Evolutionary conservation across 2,888 invertebrate genomes (phyloP).

Genomic region (Pandemis corylana): DNA sequence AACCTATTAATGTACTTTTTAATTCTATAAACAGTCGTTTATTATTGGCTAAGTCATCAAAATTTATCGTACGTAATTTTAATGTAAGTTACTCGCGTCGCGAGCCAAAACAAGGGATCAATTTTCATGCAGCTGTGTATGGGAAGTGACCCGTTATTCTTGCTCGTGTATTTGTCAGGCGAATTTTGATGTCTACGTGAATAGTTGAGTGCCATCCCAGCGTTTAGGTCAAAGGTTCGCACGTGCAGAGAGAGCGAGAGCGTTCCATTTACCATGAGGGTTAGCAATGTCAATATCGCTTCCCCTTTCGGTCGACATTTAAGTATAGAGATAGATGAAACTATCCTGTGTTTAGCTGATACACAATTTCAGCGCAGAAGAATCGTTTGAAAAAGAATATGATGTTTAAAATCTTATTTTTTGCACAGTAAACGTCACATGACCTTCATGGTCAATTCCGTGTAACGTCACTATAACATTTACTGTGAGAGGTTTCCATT

Average conservation of each 20-base stretch:
- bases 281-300: conserved; percentile 1
- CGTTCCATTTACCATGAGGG: conserved; percentile 7
- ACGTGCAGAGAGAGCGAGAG: neutral
- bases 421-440: no score
- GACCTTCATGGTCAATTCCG: no score
- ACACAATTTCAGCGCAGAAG: neutral
- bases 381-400: neutral
- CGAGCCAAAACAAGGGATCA: no score
- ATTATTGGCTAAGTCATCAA: no score
- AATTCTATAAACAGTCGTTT: no score
- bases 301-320: neutral
- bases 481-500: no score
- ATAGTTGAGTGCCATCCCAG: neutral
- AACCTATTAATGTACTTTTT: neutral
- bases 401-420: neutral
- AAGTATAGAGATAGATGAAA: neutral
- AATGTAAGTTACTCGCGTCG: no score
- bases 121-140: no score
- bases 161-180: neutral
- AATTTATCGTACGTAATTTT: no score
- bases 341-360: neutral
- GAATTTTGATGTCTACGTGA: neutral
- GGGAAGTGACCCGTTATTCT: no score
- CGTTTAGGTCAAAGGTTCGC: conserved; percentile 3
- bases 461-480: no score